phyloP scores from a whole-genome alignment of 1,140 invertebrate species.

The Amphibalanus amphitrite region DNA sequence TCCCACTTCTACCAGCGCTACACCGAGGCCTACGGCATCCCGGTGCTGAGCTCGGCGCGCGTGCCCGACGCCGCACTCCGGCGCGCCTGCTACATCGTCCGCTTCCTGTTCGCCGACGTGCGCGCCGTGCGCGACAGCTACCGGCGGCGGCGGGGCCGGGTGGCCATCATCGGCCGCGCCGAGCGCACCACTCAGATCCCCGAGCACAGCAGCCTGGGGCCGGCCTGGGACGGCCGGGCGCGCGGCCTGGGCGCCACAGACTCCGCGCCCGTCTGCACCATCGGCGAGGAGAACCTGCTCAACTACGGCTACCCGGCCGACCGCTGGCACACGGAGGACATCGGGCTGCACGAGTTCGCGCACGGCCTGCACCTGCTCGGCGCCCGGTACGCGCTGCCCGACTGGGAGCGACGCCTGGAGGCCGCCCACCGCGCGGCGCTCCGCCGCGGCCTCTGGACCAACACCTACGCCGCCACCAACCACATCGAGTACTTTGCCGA shows the following conservation, averaged over 20 bases:
- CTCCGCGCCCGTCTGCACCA: background rate
- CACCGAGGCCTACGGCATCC: background rate
- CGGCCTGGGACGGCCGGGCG: background rate
- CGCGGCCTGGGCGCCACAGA: background rate
- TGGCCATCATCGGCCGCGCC: background rate
- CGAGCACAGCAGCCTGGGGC: background rate
- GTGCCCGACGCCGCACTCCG: conserved; percentile 13
- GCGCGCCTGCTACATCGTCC: conserved; percentile 8
- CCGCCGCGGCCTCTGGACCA: background rate
- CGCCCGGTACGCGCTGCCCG: background rate
- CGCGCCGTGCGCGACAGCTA: background rate
- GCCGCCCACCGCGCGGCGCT: background rate
- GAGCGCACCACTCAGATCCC: background rate
- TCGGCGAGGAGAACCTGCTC: background rate
- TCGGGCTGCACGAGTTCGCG: background rate
- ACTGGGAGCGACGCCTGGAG: background rate
- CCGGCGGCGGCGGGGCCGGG: no score
- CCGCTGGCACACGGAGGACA: background rate
- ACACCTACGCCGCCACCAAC: background rate
- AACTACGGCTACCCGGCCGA: background rate
- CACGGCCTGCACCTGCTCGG: background rate
- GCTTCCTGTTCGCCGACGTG: background rate
- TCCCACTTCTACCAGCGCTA: background rate
- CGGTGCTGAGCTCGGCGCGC: background rate
- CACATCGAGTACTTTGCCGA: background rate